phyloP scores from a whole-genome alignment of 2,888 invertebrate species.

The Cheilosia vernalis region DNA sequence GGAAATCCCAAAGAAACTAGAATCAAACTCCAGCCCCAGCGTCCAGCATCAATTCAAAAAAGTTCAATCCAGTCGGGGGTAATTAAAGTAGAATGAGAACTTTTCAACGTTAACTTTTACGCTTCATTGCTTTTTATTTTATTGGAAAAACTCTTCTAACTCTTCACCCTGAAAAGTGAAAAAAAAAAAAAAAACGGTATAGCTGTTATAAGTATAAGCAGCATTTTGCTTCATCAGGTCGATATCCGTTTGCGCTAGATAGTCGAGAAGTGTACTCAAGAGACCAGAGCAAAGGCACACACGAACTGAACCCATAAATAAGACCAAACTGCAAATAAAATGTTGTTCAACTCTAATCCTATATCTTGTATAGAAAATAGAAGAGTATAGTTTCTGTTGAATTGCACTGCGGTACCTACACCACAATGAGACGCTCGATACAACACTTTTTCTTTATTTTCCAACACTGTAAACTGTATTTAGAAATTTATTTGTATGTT shows the following conservation, averaged over 20 bases:
- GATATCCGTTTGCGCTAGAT: constrained; percentile 13
- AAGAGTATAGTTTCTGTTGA: no score
- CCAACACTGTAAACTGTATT: no score
- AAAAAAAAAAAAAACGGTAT: constrained; percentile 25
- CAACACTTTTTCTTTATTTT: no score
- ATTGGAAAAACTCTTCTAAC: constrained; percentile 38
- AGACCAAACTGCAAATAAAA: constrained; percentile 39
- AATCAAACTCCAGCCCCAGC: constrained; percentile 17
- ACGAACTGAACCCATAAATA: constrained; percentile 40
- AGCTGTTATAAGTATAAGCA: constrained; percentile 34
- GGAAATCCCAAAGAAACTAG: constrained; percentile 5
- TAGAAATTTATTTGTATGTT: no score
- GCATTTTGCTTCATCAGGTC: no score
- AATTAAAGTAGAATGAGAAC: constrained; percentile 57
- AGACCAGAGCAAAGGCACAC: constrained; percentile 28
- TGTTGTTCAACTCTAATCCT: constrained; percentile 54
- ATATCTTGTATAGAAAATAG: background rate
- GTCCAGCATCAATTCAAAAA: constrained; percentile 10
- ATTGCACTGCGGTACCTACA: no score
- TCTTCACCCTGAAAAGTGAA: constrained; percentile 14
- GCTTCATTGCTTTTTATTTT: constrained; percentile 54
- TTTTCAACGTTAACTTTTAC: constrained; percentile 50
- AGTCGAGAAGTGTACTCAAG: constrained; percentile 44
- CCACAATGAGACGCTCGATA: no score
- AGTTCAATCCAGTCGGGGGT: constrained; percentile 45